Evolutionary conservation across 2,888 invertebrate species (phyloP).

Genomic region (Conomelus anceps): DNA sequence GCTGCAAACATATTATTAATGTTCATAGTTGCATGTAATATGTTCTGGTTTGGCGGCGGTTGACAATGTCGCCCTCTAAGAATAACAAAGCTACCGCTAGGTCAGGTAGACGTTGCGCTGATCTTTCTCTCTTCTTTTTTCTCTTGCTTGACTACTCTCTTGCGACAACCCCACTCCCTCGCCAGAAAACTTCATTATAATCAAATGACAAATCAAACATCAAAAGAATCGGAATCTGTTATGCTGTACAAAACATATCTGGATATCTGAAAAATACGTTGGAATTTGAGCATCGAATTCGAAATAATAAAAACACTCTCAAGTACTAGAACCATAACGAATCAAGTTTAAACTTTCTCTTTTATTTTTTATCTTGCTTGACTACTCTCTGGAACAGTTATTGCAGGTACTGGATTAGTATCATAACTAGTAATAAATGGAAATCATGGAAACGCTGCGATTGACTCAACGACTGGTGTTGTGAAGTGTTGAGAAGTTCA

Average conservation of each 20-base stretch:
- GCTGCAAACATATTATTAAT: conserved; percentile 17
- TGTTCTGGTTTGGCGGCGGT: conserved; percentile 1
- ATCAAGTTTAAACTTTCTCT: too few relatives aligned
- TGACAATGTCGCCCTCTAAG: conserved; percentile 6
- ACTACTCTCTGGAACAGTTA: too few relatives aligned
- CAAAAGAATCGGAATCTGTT: background rate
- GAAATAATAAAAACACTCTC: too few relatives aligned
- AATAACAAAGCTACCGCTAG: conserved; percentile 11
- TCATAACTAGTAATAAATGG: too few relatives aligned
- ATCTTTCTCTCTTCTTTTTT: background rate
- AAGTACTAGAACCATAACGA: too few relatives aligned
- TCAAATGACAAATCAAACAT: background rate
- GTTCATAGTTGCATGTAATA: conserved; percentile 20
- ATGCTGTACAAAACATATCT: background rate
- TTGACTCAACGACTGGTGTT: too few relatives aligned
- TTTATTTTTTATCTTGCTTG: too few relatives aligned
- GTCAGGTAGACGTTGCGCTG: background rate
- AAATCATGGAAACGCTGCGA: too few relatives aligned
- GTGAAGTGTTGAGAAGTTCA: too few relatives aligned
- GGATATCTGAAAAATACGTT: background rate
- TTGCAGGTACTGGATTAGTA: too few relatives aligned
- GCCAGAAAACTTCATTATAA: background rate
- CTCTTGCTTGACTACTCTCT: background rate
- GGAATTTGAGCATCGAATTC: background rate
- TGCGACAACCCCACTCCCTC: background rate